Percentiles rank a stretch among this genome's conserved stretches.
Evolutionary conservation across 2,888 invertebrate species (phyloP).

Genomic region (Germaria angustata): DNA sequence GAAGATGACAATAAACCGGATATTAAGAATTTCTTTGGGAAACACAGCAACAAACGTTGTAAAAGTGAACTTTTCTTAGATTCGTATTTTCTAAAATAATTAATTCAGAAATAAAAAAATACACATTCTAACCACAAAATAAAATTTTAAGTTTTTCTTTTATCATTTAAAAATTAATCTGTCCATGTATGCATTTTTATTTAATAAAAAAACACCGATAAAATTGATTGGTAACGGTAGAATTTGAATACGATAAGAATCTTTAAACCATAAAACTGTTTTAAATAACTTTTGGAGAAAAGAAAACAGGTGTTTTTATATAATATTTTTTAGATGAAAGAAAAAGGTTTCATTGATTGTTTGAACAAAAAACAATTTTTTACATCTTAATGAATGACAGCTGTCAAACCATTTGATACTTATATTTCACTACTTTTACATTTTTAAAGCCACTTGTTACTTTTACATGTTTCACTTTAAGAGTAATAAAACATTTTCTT

Average conservation of each 20-base stretch:
- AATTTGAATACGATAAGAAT: constrained; percentile 36
- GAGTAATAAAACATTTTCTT: constrained; percentile 19
- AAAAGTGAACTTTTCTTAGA: neutral
- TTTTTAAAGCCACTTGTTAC: constrained; percentile 10
- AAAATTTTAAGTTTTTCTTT: too few relatives aligned
- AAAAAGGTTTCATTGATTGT: neutral
- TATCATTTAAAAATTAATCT: neutral
- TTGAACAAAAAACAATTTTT: constrained; percentile 1
- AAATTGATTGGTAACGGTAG: constrained; percentile 56
- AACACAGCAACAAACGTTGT: neutral
- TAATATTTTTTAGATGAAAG: neutral
- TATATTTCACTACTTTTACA: neutral
- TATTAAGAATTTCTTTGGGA: neutral
- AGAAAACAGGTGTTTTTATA: constrained; percentile 31
- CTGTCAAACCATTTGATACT: constrained; percentile 29
- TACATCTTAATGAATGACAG: constrained; percentile 43
- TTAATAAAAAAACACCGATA: constrained; percentile 2
- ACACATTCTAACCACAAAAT: neutral
- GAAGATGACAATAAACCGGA: constrained; percentile 16
- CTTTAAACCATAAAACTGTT: constrained; percentile 3
- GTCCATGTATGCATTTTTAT: neutral
- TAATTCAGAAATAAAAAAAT: neutral
- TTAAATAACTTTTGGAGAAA: neutral
- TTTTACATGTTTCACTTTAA: neutral
- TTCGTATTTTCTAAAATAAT: neutral